phyloP scores from a whole-genome alignment of 2,888 invertebrate genomes.

The Sarcophaga rosellei region DNA sequence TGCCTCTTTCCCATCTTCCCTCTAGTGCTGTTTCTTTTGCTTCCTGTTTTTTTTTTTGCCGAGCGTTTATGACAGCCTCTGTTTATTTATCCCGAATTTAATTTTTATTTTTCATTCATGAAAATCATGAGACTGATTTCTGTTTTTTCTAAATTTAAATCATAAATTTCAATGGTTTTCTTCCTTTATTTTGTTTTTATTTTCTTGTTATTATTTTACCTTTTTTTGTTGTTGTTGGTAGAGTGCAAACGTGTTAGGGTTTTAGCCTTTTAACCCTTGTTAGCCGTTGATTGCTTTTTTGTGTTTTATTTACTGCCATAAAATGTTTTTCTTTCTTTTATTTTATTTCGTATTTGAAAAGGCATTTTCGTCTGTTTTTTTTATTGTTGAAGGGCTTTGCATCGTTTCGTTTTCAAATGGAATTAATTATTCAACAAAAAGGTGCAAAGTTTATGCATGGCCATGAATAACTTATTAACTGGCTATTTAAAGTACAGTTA shows the following conservation, averaged over 20 bases:
- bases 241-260: no score
- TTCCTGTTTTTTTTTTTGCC: background rate
- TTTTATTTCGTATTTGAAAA: background rate
- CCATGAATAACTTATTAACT: background rate
- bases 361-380: background rate
- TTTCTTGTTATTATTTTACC: no score
- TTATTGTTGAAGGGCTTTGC: background rate
- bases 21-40: background rate
- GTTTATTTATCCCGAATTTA: no score
- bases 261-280: background rate
- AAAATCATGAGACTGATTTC: no score
- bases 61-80: no score
- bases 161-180: no score
- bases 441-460: background rate
- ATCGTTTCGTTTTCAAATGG: background rate
- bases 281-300: background rate
- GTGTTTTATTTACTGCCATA: background rate
- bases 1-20: background rate
- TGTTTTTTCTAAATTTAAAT: no score
- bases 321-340: background rate
- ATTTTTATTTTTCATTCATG: no score
- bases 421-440: background rate
- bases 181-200: no score
- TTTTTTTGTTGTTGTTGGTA: no score
- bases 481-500: background rate